phyloP scores from a whole-genome alignment of 2,113 vertebrate species.

The Phalacrocorax aristotelis region DNA sequence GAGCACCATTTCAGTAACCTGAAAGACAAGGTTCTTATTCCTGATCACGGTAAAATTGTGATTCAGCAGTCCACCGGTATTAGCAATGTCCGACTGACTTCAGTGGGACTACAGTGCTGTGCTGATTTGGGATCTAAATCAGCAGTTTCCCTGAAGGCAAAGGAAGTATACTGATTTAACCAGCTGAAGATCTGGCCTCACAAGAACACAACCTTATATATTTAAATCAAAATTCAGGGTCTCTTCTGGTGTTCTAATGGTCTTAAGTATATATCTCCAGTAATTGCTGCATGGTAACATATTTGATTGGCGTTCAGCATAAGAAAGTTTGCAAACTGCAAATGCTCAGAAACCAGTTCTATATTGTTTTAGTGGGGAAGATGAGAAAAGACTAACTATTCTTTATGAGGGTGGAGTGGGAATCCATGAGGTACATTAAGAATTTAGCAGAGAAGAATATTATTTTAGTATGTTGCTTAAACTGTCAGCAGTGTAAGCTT shows the following conservation, averaged over 20 bases:
- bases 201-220: not conserved
- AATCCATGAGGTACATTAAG: not conserved
- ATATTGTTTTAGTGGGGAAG: not conserved
- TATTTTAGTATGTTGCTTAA: conserved; percentile 21
- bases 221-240: not conserved
- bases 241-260: not conserved
- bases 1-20: not conserved
- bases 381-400: not conserved
- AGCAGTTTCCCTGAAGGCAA: not conserved
- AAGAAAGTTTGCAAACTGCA: not conserved
- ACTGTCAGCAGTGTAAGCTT: not conserved
- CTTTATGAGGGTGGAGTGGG: not conserved
- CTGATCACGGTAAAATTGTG: not conserved
- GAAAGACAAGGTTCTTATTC: not conserved
- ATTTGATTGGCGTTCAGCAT: rapidly evolving
- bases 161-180: not conserved
- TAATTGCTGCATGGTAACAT: not conserved
- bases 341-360: not conserved
- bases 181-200: not conserved
- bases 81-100: not conserved
- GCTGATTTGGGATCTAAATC: not conserved
- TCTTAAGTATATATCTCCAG: not conserved
- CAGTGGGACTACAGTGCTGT: not conserved
- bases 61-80: not conserved
- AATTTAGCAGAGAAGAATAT: not conserved